Base-by-base conservation (phyloP, 2,888 invertebrate genomes). In the Cheilosia impressa region DNA sequence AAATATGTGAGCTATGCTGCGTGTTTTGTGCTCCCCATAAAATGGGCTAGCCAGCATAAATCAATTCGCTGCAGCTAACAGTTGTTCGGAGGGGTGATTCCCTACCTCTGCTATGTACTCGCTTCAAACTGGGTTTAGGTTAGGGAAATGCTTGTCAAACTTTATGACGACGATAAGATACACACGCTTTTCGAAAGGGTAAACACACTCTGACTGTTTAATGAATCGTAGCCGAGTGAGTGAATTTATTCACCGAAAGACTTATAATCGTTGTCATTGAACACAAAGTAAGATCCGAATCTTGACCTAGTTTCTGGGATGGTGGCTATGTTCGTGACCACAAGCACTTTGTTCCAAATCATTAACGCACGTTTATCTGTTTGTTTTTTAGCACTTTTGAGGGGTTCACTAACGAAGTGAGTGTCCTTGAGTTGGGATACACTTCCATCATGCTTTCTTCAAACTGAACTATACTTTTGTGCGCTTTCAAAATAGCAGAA, bases 21-120 rank as follows among this genome's bases (percentile, higher is more conserved):
- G 78, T 76, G 84, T 71, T 53, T 62, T 69, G 47, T 68, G 84
- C 53, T 69, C 79, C 60, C 75, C 34, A 69, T 84, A 71, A 71
- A 79, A 52, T 75, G 60, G 58, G 69, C 50, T 75, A 71, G 75
- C 79, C 79, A 75, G 80, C 69, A 76, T 80, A 80, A 84, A 66
- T 80, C 84, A 84, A 75, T 69, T 69, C 69, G 27, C 45, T 62
- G 41, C 53, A 27, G 31, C 63, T 53, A 19, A 41, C 22, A n/a
- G 10, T 45, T 68, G 13, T 17, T 45, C 15, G 22, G 17, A 47
- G 47, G 53, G 72, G 60, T 71, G 58, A 34, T 52, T 38, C 17
- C 1, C 24, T 55, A 62, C 38, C 55, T 31, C n/a, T 19, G 15
- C 19, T 22, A 38, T 9, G 38, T 10, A 22, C 5, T 3, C 10